Evolutionary conservation across 2,888 invertebrate species (phyloP).

Genomic region (Xanthia icteritia): DNA sequence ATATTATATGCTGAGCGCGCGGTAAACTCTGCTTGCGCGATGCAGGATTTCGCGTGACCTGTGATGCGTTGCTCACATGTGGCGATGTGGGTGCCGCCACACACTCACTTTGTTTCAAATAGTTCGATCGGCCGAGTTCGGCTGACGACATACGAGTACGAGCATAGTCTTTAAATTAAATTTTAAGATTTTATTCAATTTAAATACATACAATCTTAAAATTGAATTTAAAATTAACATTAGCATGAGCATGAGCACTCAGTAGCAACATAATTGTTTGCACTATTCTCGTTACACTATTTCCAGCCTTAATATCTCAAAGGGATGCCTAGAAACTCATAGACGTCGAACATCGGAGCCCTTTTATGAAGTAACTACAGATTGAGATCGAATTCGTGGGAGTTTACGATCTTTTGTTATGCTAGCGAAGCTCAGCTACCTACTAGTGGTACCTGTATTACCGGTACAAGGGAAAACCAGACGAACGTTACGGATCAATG

Average conservation of each 20-base stretch:
- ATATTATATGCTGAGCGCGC: too few species aligned
- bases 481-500: slow-evolving; percentile 1
- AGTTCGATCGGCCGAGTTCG: background rate
- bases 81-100: too few species aligned
- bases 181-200: too few species aligned
- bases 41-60: too few species aligned
- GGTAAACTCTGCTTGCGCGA: too few species aligned
- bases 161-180: background rate
- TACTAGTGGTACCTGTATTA: background rate
- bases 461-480: background rate
- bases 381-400: background rate
- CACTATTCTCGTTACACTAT: background rate
- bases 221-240: too few species aligned
- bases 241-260: too few species aligned
- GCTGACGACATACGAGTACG: too few species aligned
- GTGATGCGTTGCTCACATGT: too few species aligned
- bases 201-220: too few species aligned
- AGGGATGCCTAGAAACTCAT: background rate
- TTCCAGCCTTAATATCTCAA: too few species aligned
- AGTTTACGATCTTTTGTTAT: background rate
- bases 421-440: background rate
- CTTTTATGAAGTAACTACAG: background rate
- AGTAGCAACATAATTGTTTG: too few species aligned
- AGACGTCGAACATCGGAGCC: background rate
- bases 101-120: background rate